Evolutionary conservation across 2,113 vertebrate genomes (phyloP).

Genomic region (Strigops habroptila): DNA sequence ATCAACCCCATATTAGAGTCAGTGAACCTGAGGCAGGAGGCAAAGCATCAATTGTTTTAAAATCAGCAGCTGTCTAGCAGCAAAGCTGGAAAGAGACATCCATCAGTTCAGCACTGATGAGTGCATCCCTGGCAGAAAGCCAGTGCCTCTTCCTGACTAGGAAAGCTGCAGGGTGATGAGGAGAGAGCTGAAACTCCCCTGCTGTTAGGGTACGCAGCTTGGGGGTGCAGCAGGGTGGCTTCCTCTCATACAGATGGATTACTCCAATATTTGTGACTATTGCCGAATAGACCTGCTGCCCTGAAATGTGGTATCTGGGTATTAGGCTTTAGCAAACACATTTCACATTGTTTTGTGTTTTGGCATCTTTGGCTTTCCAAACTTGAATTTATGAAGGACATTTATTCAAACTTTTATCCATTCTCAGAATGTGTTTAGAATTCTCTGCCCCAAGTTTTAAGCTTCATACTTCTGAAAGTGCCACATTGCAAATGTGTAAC

Average conservation of each 20-base stretch:
- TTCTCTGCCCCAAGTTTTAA: background rate
- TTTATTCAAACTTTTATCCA: background rate
- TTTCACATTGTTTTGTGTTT: background rate
- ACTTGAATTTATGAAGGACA: background rate
- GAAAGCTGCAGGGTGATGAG: background rate
- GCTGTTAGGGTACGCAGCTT: accelerated
- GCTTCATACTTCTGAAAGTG: background rate
- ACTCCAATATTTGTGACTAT: background rate
- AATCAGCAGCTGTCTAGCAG: background rate
- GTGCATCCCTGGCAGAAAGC: background rate
- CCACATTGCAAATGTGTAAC: background rate
- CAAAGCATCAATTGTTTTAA: background rate
- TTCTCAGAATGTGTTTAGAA: background rate
- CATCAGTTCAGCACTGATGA: background rate
- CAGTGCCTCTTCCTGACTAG: accelerated
- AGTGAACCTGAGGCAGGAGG: constrained; percentile 26
- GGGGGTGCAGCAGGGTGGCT: background rate
- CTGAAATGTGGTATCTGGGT: background rate
- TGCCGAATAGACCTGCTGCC: background rate
- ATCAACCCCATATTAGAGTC: background rate
- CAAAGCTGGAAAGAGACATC: background rate
- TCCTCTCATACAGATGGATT: background rate
- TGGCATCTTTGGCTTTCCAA: background rate
- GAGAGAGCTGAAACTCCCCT: background rate
- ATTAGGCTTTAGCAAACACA: background rate